phyloP scores from a whole-genome alignment of 2,888 invertebrate species.

The Dinocampus coccinellae region DNA sequence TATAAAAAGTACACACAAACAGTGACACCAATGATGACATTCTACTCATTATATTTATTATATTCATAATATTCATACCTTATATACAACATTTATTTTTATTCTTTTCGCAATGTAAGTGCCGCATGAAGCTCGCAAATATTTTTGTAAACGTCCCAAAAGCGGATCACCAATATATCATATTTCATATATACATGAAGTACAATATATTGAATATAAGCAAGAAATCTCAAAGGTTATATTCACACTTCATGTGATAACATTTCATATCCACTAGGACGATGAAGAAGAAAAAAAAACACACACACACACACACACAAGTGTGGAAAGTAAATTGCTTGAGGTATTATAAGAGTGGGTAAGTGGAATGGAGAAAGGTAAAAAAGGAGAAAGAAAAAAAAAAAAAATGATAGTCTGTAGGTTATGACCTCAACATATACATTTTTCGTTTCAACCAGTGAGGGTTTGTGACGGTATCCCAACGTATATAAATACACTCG shows the following conservation, averaged over 20 bases:
- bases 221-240: slow-evolving; percentile 18
- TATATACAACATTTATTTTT: background rate
- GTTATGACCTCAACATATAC: slow-evolving; percentile 20
- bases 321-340: slow-evolving; percentile 11
- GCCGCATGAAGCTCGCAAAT: background rate
- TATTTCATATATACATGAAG: background rate
- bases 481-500: background rate
- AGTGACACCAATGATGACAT: background rate
- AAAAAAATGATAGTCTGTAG: background rate
- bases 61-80: background rate
- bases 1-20: background rate
- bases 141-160: background rate
- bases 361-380: too few species aligned
- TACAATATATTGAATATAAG: slow-evolving; percentile 12
- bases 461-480: background rate
- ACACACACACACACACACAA: background rate
- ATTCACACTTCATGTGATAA: slow-evolving; percentile 17
- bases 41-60: background rate
- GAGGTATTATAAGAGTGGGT: too few species aligned
- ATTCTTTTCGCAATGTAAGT: background rate
- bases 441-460: slow-evolving; percentile 24
- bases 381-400: slow-evolving; percentile 1
- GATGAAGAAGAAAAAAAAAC: background rate
- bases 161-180: background rate
- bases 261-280: background rate